Base-by-base conservation (phyloP, 1,140 invertebrate species). In the Cherax destructor region DNA sequence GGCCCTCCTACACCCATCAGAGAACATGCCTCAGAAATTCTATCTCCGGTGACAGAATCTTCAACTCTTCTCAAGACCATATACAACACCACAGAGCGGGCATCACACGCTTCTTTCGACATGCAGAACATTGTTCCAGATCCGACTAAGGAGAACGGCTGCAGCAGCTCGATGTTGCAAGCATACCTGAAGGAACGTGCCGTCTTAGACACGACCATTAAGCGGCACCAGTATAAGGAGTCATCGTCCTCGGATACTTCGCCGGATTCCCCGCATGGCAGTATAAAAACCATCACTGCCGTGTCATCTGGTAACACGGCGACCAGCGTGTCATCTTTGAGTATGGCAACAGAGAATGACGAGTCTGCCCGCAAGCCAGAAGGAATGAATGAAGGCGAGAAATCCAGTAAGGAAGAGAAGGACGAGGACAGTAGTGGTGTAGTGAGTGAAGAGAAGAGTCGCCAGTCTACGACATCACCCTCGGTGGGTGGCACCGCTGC, bases 141-240 rank as follows among this genome's bases (percentile, higher is more conserved):
- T 79, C 83, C 93, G 84, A 86, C 83, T 47, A 84, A 76, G 13
- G 84, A 90, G 65, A 86, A 87, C 87, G 85, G 84, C 69, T 78
- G 91, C 24, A 92, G 88, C 59, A 86, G 92, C 65, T 87, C 88
- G 3, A 96, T 97, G 95, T 94, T 97, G 24, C 96, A 97, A 92
- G 96, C 96, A 0, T 97, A 97, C 94, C 95, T 97, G 79, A 97
- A 96, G 6, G 97, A 97, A 94, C 95, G 96, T 94, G 96, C 97
- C n/a, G 95, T 97, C 24, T 95, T 96, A 94, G 96, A 97, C 93
- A 95, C 96, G 69, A 96, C 96, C 94, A 96, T 97, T n/a, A 97
- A 97, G 94, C 96, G 97, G 92, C 93, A 94, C 13, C 94, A 95
- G 91, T 94, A 94, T 47, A 90, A 91, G 50, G 65, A 59, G 61